Evolutionary conservation across 2,888 invertebrate genomes (phyloP).

Genomic region (Pseudococcus jackbeardsleyi): DNA sequence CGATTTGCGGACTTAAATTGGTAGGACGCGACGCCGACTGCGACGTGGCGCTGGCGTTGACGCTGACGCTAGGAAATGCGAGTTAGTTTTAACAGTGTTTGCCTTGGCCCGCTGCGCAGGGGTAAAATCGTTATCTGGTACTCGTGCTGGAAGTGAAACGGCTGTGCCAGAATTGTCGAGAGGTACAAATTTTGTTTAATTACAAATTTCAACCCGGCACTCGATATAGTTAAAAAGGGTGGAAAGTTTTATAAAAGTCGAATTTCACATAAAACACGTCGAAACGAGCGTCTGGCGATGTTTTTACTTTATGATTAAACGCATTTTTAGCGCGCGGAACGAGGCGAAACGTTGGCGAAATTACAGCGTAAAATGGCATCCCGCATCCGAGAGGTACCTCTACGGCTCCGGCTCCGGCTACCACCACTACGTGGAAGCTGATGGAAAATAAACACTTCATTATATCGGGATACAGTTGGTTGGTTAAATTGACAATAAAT

Average conservation of each 20-base stretch:
- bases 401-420: too few relatives aligned
- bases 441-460: conserved; percentile 32
- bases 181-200: conserved; percentile 7
- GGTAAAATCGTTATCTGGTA: background rate
- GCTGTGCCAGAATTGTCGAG: background rate
- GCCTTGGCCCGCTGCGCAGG: background rate
- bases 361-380: conserved; percentile 16
- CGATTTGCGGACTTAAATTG: background rate
- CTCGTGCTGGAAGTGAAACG: background rate
- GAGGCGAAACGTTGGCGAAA: background rate
- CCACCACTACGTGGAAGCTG: background rate
- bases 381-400: background rate
- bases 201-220: background rate
- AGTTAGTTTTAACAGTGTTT: background rate
- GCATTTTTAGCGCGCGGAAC: background rate
- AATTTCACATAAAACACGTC: background rate
- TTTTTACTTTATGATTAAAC: conserved; percentile 17
- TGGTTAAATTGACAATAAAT: conserved; percentile 32
- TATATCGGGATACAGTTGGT: conserved; percentile 16
- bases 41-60: background rate
- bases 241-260: background rate
- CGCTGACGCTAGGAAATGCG: background rate
- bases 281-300: background rate
- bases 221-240: background rate
- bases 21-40: too few relatives aligned